Percentiles rank a stretch among this genome's conserved stretches.
Conservation (phyloP, 1,140 invertebrate genomes). For the Lucilia sericata region DNA sequence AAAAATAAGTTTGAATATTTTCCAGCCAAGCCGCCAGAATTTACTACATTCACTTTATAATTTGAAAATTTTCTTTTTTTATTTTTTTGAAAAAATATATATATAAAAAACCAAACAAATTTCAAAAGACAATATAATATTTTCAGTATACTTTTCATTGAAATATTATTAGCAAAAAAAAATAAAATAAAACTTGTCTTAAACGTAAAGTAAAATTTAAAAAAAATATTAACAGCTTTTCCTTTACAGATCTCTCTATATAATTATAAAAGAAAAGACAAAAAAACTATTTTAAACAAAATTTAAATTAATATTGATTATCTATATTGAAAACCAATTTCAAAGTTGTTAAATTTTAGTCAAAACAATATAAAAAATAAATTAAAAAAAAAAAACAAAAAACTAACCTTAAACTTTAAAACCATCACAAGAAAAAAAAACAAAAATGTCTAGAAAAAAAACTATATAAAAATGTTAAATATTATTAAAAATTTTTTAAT, state of each 20-base stretch:
- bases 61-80: not conserved
- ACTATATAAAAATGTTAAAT: slow-evolving; percentile 13
- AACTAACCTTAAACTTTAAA: slow-evolving; percentile 12
- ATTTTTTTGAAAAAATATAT: too few relatives aligned
- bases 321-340: slow-evolving; percentile 44
- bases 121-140: slow-evolving; percentile 8
- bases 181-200: not conserved
- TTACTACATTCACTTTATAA: not conserved
- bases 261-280: slow-evolving; percentile 30
- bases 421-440: slow-evolving; percentile 15
- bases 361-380: not conserved
- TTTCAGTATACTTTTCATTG: not conserved
- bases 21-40: not conserved
- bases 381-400: slow-evolving; percentile 25
- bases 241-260: slow-evolving; percentile 26
- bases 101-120: not conserved
- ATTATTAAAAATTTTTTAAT: not conserved
- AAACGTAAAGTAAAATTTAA: not conserved
- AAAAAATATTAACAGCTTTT: slow-evolving; percentile 27
- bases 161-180: not conserved
- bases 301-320: slow-evolving; percentile 33
- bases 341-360: slow-evolving; percentile 44
- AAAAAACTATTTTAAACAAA: slow-evolving; percentile 25
- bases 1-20: not conserved
- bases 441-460: not conserved